Conservation (phyloP, 2,113 vertebrate species). For the Sminthopsis crassicaudata region DNA sequence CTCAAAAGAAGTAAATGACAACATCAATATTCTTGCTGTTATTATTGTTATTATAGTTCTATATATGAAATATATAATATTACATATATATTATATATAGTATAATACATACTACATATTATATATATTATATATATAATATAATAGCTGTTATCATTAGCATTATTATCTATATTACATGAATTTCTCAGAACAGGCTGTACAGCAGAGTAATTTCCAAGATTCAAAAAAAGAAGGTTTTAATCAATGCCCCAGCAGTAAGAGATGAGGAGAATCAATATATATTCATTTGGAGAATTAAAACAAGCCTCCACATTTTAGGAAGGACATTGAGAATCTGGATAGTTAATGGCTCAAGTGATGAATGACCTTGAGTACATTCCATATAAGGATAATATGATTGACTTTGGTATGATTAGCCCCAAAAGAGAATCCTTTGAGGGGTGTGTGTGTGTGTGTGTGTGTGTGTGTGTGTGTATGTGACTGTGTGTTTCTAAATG, state of each 20-base stretch:
- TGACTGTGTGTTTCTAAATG: background rate
- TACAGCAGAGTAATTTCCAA: constrained; percentile 33
- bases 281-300: constrained; percentile 9
- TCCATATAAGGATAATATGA: background rate
- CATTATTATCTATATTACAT: constrained; percentile 59
- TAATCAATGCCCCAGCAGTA: constrained; percentile 21
- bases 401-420: background rate
- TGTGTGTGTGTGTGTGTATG: background rate
- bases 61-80: too few relatives aligned
- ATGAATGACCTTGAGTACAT: background rate
- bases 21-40: constrained; percentile 27
- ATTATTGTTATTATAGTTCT: constrained; percentile 26
- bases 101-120: too few relatives aligned
- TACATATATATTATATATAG: too few relatives aligned
- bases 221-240: background rate
- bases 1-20: constrained; percentile 8
- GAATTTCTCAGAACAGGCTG: constrained; percentile 46
- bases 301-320: constrained; percentile 11
- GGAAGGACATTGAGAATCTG: background rate
- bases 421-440: background rate
- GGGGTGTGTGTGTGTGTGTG: too few relatives aligned
- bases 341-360: background rate
- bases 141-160: constrained; percentile 34
- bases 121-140: too few relatives aligned
- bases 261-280: constrained; percentile 17